A percentile compares a stretch with the other conserved stretches of the same genome.
These are phyloP conservation scores for Vanacampus margaritifer DNA, from an alignment of 2,113 vertebrate species.

Conservation along the genomic window DNA sequence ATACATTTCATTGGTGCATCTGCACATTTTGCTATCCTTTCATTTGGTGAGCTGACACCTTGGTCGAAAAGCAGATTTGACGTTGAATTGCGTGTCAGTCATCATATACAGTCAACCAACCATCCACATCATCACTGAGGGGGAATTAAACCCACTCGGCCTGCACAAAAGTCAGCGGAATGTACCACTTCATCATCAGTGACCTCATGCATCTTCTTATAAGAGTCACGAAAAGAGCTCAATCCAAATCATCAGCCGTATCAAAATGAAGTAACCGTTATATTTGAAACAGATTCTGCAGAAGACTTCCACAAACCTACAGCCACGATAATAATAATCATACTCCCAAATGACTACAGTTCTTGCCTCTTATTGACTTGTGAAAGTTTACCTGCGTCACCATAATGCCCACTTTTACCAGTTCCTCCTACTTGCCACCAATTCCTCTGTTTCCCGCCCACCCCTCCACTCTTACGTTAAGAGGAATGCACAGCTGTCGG, in stretches of 20 bases:
- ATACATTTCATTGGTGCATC: too few relatives aligned
- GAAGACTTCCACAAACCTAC: not conserved
- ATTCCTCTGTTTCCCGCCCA: not conserved
- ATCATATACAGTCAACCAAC: too few relatives aligned
- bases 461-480: conserved; percentile 28
- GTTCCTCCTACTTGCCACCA: conserved; percentile 17
- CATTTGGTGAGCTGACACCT: too few relatives aligned
- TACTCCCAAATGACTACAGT: not conserved
- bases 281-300: not conserved
- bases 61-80: too few relatives aligned
- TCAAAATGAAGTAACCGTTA: not conserved
- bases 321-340: not conserved
- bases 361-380: not conserved
- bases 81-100: too few relatives aligned
- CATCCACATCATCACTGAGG: too few relatives aligned
- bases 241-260: not conserved
- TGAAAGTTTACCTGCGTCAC: not conserved
- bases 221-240: not conserved
- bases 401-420: conserved; percentile 14
- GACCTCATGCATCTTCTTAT: not conserved
- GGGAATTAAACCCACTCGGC: too few relatives aligned
- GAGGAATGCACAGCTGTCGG: conserved; percentile 68
- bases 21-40: too few relatives aligned
- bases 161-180: too few relatives aligned
- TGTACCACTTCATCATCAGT: too few relatives aligned